Evolutionary conservation across 1,140 invertebrate species (phyloP).

Genomic region (Drosophila watanabei): DNA sequence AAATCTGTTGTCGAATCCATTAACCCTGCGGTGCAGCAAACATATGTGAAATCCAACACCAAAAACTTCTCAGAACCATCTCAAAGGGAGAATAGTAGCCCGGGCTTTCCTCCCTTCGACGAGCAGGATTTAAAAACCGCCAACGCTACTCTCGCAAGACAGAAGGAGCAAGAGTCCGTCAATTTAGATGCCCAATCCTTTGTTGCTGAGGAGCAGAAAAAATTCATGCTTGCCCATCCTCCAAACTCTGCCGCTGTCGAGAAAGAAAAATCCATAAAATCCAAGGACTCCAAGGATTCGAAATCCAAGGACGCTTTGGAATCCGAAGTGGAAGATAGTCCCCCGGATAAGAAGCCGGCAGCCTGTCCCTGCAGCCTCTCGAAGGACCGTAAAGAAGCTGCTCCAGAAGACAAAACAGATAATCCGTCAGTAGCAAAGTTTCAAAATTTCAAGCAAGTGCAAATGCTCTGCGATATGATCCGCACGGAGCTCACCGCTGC

Average conservation of each 20-base stretch:
- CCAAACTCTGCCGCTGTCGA: not conserved
- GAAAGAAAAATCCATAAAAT: not conserved
- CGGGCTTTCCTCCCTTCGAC: no score
- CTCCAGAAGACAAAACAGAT: not conserved
- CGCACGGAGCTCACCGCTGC: constrained; percentile 44
- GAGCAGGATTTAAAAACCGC: no score
- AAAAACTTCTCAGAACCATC: not conserved
- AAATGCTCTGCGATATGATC: constrained; percentile 73
- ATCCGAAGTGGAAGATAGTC: not conserved
- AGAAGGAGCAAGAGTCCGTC: no score
- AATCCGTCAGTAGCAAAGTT: not conserved
- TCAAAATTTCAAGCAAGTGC: constrained; percentile 43
- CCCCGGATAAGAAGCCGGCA: not conserved
- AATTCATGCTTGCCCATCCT: not conserved
- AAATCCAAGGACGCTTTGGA: not conserved
- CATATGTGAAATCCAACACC: not conserved
- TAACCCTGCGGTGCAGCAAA: not conserved
- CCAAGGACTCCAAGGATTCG: no score
- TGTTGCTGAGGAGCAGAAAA: not conserved
- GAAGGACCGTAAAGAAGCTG: not conserved
- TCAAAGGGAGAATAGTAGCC: not conserved
- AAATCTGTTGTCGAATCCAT: not conserved
- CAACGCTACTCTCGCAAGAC: no score
- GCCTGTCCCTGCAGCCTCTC: not conserved
- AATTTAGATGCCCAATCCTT: not conserved